A percentile compares a stretch with the other conserved stretches of the same genome.
These are phyloP conservation scores for Diglossa brunneiventris DNA, from an alignment of 2,113 vertebrate species.

Conservation along the genomic window DNA sequence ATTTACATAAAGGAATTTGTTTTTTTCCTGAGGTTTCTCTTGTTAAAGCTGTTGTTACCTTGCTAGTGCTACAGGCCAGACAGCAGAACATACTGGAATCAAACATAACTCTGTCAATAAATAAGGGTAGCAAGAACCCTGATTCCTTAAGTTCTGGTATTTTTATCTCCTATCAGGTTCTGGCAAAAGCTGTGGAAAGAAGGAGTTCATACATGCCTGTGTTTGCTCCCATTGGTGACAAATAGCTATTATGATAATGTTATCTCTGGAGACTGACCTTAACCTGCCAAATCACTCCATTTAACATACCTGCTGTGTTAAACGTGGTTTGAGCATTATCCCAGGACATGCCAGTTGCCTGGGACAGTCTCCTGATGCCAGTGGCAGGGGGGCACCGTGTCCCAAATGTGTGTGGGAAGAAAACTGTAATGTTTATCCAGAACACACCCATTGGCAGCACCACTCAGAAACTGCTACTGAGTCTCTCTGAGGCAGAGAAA, in stretches of 20 bases:
- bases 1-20: neutral
- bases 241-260: constrained; percentile 22
- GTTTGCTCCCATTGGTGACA: constrained; percentile 17
- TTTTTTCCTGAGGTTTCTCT: neutral
- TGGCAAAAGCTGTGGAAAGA: constrained; percentile 37
- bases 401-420: neutral
- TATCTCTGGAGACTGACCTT: constrained; percentile 36
- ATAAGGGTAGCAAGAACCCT: neutral
- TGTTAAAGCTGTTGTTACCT: neutral
- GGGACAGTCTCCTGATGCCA: neutral
- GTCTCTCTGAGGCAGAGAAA: neutral
- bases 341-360: neutral
- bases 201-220: neutral
- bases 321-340: neutral
- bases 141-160: neutral
- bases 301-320: constrained; percentile 23
- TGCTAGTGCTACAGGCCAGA: neutral
- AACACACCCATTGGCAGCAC: neutral
- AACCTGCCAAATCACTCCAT: constrained; percentile 1
- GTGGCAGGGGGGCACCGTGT: neutral
- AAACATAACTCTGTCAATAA: neutral
- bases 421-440: neutral
- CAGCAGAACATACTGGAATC: neutral
- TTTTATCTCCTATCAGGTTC: neutral
- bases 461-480: neutral